These are phyloP conservation scores for Hirtodrosophila duncani DNA, from an alignment of 2,888 invertebrate species.

Conservation along the genomic window DNA sequence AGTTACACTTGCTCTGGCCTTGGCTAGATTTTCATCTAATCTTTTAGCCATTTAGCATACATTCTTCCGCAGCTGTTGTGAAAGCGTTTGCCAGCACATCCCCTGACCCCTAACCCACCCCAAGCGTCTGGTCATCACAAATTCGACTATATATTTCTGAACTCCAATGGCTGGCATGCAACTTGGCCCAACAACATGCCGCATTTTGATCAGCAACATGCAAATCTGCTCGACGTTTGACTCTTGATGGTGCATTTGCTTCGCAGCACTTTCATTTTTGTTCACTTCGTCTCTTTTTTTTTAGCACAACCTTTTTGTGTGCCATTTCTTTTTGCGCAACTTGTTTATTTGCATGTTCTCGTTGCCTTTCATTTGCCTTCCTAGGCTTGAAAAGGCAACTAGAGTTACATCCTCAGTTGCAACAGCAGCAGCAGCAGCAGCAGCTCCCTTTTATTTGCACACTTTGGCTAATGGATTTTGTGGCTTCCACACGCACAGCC, in stretches of 20 bases:
- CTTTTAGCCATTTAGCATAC: too few species aligned
- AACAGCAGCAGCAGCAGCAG: background rate
- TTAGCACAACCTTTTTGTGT: constrained; percentile 5
- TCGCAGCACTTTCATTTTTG: constrained; percentile 35
- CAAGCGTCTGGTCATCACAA: too few species aligned
- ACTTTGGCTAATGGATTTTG: constrained; percentile 68
- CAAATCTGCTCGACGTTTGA: constrained; percentile 58
- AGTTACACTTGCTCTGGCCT: too few species aligned
- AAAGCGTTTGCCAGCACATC: too few species aligned
- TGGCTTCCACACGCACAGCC: constrained; percentile 40
- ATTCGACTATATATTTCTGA: constrained; percentile 10
- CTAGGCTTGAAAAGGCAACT: constrained; percentile 43
- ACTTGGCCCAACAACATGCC: background rate
- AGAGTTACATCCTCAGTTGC: background rate
- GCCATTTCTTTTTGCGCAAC: constrained; percentile 26
- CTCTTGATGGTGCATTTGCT: constrained; percentile 63
- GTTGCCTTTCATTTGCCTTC: constrained; percentile 59
- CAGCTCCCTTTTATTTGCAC: constrained; percentile 55
- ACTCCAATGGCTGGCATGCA: constrained; percentile 20
- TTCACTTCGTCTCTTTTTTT: constrained; percentile 13
- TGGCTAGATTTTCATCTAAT: too few species aligned
- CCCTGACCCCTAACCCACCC: too few species aligned
- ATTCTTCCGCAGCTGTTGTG: too few species aligned
- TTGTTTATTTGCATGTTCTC: constrained; percentile 68
- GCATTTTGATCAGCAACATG: constrained; percentile 57